phyloP scores from a whole-genome alignment of 2,113 vertebrate genomes.

The Hoplias malabaricus region DNA sequence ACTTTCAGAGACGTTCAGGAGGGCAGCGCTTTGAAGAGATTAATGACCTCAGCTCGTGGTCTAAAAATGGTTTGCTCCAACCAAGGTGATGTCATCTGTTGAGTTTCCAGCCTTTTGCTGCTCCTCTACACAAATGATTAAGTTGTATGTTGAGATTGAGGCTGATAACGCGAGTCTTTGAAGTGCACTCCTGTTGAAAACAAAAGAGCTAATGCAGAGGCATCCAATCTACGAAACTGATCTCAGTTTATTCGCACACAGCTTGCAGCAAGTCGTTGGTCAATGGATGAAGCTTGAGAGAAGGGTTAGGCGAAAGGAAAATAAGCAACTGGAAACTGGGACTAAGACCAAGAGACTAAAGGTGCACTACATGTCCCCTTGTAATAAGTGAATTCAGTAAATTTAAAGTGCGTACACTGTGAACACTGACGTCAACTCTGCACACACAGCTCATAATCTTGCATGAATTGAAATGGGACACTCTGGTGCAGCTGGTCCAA shows the following conservation, averaged over 20 bases:
- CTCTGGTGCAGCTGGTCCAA: too few species aligned
- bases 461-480: too few species aligned
- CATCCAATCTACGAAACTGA: neutral
- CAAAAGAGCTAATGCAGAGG: neutral
- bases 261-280: neutral
- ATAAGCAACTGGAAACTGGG: neutral
- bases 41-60: slow-evolving; percentile 39
- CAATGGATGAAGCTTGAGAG: neutral
- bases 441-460: too few species aligned
- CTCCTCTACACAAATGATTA: slow-evolving; percentile 26
- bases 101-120: slow-evolving; percentile 35
- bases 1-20: slow-evolving; percentile 60
- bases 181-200: slow-evolving; percentile 5
- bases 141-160: neutral
- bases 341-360: neutral
- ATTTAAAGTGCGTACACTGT: too few species aligned
- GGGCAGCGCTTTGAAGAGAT: slow-evolving; percentile 56
- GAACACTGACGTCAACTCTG: too few species aligned
- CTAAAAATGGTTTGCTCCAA: slow-evolving; percentile 52
- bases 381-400: too few species aligned
- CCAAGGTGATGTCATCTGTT: slow-evolving; percentile 67
- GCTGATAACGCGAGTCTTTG: slow-evolving; percentile 37
- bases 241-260: slow-evolving; percentile 1
- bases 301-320: neutral
- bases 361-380: too few species aligned